Evolutionary conservation across 2,113 vertebrate genomes (phyloP), one percentile per base, ranked within the genome.

Genomic region (Irena cyanogastra): DNA sequence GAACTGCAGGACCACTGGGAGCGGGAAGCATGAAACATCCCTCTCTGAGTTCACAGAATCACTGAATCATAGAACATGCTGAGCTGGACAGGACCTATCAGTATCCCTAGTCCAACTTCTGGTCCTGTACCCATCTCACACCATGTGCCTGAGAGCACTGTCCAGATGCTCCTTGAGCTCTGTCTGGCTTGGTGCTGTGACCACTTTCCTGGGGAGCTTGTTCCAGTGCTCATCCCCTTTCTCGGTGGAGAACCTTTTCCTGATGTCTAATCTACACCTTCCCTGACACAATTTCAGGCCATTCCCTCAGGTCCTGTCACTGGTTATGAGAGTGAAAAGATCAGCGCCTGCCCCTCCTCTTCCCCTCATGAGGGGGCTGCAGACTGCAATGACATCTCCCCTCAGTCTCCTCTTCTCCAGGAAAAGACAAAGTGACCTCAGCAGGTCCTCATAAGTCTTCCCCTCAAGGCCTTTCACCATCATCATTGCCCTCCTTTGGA

Each of bases 401-500:
- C 23, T 66, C 68, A 44, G 33, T n/a, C 23, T 56, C 26, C 7
- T 86, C 60, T 42, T 17, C 33, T 71, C 18, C 60, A 59, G 19
- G 44, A 81, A 59, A 12, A 23, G 0, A 35, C 9, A 3, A n/a
- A 39, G 12, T 44, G 18, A 57, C 52, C 19, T 59, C 37, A 74
- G 27, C 23, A 0, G 0, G 7, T 39, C 39, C 23, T 45, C 13
- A 11, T 3, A 39, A 0, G 3, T 12, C 5, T 37, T 37, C 16
- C 4, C 9, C 27, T 59, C 7, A 15, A 89, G 5, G 6, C 3
- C 6, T 7, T 74, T 74, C 52, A 20, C 12, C 22, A 52, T 28
- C 9, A 1, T 30, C 0, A 0, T 45, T 1, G 9, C 28, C 16
- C 13, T 74, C 18, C 52, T 45, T 44, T 52, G 59, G 86, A 21